Conservation (phyloP, 2,888 invertebrate species). For the Papilio demoleus region DNA sequence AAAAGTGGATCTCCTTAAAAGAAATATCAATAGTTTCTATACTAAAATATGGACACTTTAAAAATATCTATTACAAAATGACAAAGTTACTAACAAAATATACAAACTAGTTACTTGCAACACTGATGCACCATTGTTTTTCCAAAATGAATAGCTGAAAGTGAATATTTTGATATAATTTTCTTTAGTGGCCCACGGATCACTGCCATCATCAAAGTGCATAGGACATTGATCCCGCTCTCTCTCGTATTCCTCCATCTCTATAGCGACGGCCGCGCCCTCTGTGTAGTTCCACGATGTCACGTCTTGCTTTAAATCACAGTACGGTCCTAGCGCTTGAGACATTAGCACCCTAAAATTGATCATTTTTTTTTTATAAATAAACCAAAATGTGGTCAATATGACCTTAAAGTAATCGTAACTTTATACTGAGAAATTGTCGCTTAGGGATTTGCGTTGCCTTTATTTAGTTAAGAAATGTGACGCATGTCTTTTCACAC, state of each 20-base stretch:
- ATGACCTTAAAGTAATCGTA: too few species aligned
- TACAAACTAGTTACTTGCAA: conserved; percentile 53
- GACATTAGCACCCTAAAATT: conserved; percentile 84
- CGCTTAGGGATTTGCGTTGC: too few species aligned
- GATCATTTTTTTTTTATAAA: neutral
- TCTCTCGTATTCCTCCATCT: conserved; percentile 96
- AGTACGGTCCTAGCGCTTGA: conserved; percentile 95
- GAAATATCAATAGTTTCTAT: too few species aligned
- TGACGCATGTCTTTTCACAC: too few species aligned
- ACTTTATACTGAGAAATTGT: too few species aligned
- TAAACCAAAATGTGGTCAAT: too few species aligned
- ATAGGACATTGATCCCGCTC: conserved; percentile 98
- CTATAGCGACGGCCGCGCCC: conserved; percentile 96
- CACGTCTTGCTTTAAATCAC: conserved; percentile 95
- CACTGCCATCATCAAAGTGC: conserved; percentile 96
- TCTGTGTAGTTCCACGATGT: conserved; percentile 94
- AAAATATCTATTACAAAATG: neutral
- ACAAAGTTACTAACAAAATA: conserved; percentile 52
- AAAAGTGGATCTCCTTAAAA: too few species aligned
- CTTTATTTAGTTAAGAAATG: too few species aligned
- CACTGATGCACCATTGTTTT: conserved; percentile 55
- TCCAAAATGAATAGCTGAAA: conserved; percentile 71
- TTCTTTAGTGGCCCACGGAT: conserved; percentile 91
- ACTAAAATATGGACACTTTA: neutral
- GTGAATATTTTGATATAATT: conserved; percentile 88